These are phyloP conservation scores for Bombus waltoni DNA, from an alignment of 1,140 invertebrate genomes.

Conservation along the genomic window DNA sequence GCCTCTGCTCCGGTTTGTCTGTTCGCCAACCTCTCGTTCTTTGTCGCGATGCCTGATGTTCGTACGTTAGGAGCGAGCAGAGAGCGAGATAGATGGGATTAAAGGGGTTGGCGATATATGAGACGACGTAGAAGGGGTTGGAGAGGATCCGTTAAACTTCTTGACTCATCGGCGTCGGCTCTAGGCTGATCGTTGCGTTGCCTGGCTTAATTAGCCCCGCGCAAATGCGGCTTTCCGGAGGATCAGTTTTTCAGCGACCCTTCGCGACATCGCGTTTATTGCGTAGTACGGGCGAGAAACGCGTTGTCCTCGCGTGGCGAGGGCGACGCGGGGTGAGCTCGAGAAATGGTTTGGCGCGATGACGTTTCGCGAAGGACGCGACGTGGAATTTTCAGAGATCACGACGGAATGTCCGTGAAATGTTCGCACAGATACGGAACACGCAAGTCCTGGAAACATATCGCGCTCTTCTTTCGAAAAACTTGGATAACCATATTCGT, in stretches of 20 bases:
- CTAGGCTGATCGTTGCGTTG: conserved; percentile 34
- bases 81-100: conserved; percentile 1
- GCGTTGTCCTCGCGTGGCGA: neutral
- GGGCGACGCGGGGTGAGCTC: neutral
- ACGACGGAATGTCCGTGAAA: too few relatives aligned
- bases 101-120: neutral
- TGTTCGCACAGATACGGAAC: too few relatives aligned
- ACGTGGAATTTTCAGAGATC: neutral
- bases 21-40: conserved; percentile 19
- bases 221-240: neutral
- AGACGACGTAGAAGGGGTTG: conserved; percentile 7
- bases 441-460: too few relatives aligned
- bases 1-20: conserved; percentile 19
- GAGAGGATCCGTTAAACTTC: conserved; percentile 38
- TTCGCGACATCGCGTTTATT: neutral
- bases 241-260: conserved; percentile 20
- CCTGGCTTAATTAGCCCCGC: conserved; percentile 40
- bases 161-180: conserved; percentile 41
- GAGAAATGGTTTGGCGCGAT: too few relatives aligned
- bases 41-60: conserved; percentile 16
- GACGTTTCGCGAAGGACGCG: neutral
- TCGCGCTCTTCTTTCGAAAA: too few relatives aligned
- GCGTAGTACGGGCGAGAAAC: neutral
- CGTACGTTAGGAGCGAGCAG: neutral
- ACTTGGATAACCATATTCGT: too few relatives aligned